Conservation (phyloP, 2,888 invertebrate genomes). For the Phaedon cochleariae region DNA sequence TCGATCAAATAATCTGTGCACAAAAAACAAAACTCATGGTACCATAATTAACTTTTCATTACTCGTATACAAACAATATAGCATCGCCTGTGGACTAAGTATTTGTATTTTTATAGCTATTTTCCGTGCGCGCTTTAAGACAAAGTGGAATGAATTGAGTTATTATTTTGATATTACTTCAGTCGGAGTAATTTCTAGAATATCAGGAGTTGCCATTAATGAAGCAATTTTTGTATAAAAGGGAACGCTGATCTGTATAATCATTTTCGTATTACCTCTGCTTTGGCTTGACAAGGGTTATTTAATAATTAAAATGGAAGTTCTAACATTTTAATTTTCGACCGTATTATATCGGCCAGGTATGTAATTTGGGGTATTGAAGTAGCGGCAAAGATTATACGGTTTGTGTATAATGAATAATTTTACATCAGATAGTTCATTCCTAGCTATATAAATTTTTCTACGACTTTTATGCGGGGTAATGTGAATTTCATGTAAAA, state of each 20-base stretch:
- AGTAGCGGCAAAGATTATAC: slow-evolving; percentile 15
- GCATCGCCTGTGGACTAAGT: neutral
- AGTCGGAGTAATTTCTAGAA: slow-evolving; percentile 37
- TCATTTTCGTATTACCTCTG: slow-evolving; percentile 38
- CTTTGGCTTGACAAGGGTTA: slow-evolving; percentile 29
- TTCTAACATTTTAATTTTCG: slow-evolving; percentile 20
- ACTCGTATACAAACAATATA: too few relatives aligned
- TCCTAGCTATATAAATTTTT: neutral
- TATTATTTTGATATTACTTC: slow-evolving; percentile 51
- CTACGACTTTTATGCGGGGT: too few relatives aligned
- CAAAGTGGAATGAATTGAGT: slow-evolving; percentile 51
- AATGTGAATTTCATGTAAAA: too few relatives aligned
- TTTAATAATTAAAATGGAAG: slow-evolving; percentile 20
- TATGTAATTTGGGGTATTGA: slow-evolving; percentile 11
- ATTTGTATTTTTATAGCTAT: slow-evolving; percentile 52
- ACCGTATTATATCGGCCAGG: neutral
- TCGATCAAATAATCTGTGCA: too few relatives aligned
- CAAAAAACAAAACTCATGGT: too few relatives aligned
- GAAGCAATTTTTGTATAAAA: slow-evolving; percentile 18
- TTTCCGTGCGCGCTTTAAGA: slow-evolving; percentile 49
- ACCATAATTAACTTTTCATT: too few relatives aligned
- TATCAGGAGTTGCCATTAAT: slow-evolving; percentile 31
- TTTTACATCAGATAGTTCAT: slow-evolving; percentile 1
- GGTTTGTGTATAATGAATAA: slow-evolving; percentile 7
- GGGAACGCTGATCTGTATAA: slow-evolving; percentile 21